These are phyloP conservation scores for Epiblema foenella DNA, from an alignment of 2,888 invertebrate genomes.

Conservation along the genomic window DNA sequence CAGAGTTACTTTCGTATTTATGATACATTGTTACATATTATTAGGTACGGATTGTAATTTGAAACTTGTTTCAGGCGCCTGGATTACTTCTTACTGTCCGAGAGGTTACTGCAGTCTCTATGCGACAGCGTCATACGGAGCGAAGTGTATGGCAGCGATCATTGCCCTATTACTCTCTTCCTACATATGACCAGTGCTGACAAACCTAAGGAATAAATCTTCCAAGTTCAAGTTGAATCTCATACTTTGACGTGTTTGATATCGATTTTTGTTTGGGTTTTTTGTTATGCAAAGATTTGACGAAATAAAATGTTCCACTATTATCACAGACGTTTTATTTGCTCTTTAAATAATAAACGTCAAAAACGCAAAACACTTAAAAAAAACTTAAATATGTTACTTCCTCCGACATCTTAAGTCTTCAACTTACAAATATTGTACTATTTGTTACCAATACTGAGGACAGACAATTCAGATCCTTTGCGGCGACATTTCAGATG, in stretches of 20 bases:
- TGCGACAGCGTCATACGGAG: slow-evolving; percentile 94
- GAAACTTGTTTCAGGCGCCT: slow-evolving; percentile 89
- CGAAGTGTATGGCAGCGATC: slow-evolving; percentile 96
- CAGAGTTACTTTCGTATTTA: too few relatives aligned
- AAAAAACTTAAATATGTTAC: not conserved
- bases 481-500: slow-evolving; percentile 90
- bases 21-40: too few relatives aligned
- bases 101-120: slow-evolving; percentile 89
- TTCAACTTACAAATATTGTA: not conserved
- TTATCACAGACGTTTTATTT: slow-evolving; percentile 29
- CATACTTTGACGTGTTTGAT: slow-evolving; percentile 32
- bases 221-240: slow-evolving; percentile 42
- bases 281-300: slow-evolving; percentile 32
- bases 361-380: slow-evolving; percentile 2
- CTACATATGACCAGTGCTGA: slow-evolving; percentile 82
- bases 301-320: slow-evolving; percentile 33
- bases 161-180: slow-evolving; percentile 95
- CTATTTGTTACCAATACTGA: slow-evolving; percentile 34
- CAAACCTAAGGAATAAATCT: slow-evolving; percentile 72
- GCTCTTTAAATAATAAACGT: not conserved
- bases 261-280: slow-evolving; percentile 16
- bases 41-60: not conserved
- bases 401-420: not conserved
- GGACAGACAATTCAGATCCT: slow-evolving; percentile 60
- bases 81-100: slow-evolving; percentile 97